Conservation (phyloP, 2,113 vertebrate species). For the Pseudolaguvia tuberculata region DNA sequence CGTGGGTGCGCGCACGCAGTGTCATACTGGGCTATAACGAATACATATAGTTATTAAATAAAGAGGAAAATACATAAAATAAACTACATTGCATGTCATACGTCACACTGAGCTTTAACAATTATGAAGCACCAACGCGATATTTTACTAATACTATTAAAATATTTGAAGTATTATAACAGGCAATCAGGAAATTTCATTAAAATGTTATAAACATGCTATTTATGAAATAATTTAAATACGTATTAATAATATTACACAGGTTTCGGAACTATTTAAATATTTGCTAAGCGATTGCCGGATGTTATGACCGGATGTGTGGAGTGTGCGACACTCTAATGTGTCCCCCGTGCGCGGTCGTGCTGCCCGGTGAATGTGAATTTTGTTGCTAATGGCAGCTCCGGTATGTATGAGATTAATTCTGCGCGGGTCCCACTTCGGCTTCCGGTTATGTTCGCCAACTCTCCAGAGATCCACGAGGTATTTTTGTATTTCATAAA, state of each 20-base stretch:
- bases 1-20: neutral
- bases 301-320: constrained; percentile 6
- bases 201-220: neutral
- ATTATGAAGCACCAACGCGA: too few species aligned
- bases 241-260: neutral
- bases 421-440: constrained; percentile 47
- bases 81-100: too few species aligned
- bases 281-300: constrained; percentile 28
- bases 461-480: constrained; percentile 42
- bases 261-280: neutral
- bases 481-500: constrained; percentile 42
- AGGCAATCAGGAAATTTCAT: neutral
- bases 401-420: constrained; percentile 43
- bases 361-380: neutral
- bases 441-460: constrained; percentile 44
- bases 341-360: neutral
- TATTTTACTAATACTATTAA: too few species aligned
- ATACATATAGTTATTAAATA: too few species aligned
- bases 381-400: constrained; percentile 52
- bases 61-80: too few species aligned
- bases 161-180: neutral
- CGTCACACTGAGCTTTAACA: too few species aligned
- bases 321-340: neutral
- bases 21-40: neutral
- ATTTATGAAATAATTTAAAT: neutral